Percentiles rank a stretch among this genome's conserved stretches.
Evolutionary conservation across 2,797 vertebrate genomes (phyloP).

Genomic region (Thamnophis elegans): DNA sequence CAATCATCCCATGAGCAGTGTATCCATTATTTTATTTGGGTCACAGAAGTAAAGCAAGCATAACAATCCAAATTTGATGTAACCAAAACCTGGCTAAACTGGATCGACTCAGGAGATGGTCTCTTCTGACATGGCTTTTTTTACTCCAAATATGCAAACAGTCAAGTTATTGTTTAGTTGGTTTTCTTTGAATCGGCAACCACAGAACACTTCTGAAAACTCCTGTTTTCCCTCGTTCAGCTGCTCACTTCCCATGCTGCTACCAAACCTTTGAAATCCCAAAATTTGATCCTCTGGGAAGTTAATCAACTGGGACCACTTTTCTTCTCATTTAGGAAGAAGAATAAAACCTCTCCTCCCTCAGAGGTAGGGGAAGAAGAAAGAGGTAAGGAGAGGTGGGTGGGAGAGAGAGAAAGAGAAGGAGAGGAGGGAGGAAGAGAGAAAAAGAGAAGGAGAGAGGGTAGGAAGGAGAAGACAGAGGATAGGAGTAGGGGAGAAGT

Average conservation of each 20-base stretch:
- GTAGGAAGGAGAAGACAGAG: too few species aligned
- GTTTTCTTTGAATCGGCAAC: background rate
- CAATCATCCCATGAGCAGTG: background rate
- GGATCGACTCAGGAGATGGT: background rate
- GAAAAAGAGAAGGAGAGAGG: too few species aligned
- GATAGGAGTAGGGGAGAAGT: too few species aligned
- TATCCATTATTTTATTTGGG: background rate
- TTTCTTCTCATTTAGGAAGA: background rate
- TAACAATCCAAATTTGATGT: background rate
- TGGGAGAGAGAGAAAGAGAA: too few species aligned
- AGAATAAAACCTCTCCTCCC: background rate
- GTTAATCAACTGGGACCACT: background rate
- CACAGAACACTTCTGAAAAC: background rate
- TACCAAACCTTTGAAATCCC: background rate
- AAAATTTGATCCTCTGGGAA: background rate
- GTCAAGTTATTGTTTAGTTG: background rate
- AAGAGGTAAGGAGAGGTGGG: too few species aligned
- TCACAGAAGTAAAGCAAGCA: background rate
- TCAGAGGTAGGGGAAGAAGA: too few species aligned
- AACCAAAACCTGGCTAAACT: background rate
- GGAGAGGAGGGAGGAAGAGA: too few species aligned
- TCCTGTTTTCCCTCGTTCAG: background rate
- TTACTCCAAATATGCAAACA: background rate
- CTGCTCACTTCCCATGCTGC: background rate
- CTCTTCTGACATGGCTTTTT: background rate